phyloP scores from a whole-genome alignment of 2,113 vertebrate genomes.

The Poeciliopsis prolifica region DNA sequence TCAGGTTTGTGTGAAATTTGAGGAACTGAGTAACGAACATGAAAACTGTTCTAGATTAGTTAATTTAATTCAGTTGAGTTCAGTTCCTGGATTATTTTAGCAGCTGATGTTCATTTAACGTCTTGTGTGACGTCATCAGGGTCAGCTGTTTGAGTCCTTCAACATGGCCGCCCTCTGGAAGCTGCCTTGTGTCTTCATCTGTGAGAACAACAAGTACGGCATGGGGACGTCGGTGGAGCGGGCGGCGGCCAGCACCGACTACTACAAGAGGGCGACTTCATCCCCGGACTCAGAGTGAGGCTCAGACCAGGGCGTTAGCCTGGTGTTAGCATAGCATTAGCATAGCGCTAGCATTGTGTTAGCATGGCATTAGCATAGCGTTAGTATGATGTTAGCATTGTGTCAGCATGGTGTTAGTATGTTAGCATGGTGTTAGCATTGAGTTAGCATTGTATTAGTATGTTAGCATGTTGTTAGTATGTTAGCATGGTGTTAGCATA shows the following conservation, averaged over 20 bases:
- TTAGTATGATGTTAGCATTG: no score
- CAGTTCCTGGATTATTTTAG: no score
- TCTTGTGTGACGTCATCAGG: constrained; percentile 70
- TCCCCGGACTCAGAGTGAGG: constrained; percentile 87
- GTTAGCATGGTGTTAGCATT: no score
- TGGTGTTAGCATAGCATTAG: no score
- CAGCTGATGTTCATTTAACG: no score
- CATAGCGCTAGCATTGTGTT: neutral
- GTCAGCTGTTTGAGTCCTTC: constrained; percentile 90
- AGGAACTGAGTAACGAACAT: no score
- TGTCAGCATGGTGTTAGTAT: constrained; percentile 1
- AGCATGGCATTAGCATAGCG: no score
- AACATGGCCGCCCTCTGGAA: constrained; percentile 96
- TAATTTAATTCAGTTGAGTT: no score
- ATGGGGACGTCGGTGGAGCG: constrained; percentile 89
- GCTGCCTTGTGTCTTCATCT: constrained; percentile 90
- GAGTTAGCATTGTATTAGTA: constrained; percentile 14
- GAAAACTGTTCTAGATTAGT: no score
- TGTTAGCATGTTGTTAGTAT: no score
- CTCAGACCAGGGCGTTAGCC: no score
- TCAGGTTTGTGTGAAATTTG: no score
- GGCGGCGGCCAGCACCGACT: constrained; percentile 88
- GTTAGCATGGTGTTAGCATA: rapidly evolving
- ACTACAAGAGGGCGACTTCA: constrained; percentile 87
- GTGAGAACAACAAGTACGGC: constrained; percentile 91